Evolutionary conservation across 2,797 vertebrate genomes (phyloP), one percentile per base, ranked within the genome.

Genomic region (Neostethus bicornis): DNA sequence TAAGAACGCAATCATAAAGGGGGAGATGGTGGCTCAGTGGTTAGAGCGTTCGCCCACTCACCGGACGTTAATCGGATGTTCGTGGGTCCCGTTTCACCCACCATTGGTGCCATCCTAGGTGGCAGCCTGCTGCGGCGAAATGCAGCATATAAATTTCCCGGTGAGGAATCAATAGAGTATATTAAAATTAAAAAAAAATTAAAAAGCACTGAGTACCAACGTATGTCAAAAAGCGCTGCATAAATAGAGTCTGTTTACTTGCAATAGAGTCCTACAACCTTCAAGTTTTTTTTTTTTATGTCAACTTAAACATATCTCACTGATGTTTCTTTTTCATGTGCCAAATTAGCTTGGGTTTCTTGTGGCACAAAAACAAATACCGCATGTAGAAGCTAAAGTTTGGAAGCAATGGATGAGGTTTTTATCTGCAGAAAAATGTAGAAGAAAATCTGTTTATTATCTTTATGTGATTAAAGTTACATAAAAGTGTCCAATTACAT

Each of bases 381-480:
- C n/a, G 38, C 58, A 55, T 60, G 4, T 38, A 35, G 51, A 72
- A 67, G 48, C 55, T 57, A 32, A 77, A 37, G 62, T 51, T 49
- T 75, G 0, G 3, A 46, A 70, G 54, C 61, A 24, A 19, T 20
- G 42, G 48, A 45, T 43, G 49, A 52, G 19, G 75, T 47, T 62
- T 53, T 44, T 8, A n/a, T 65, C 63, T 69, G 71, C 0, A 25
- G 66, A 71, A 70, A 35, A 25, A 37, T n/a, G n/a, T n/a, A 45
- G 21, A 51, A 2, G 26, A 25, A 32, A 4, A 0, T 4, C 57
- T 64, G 13, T n/a, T 32, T 20, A 25, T 39, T 26, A 17, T 12
- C n/a, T 34, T 62, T 63, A 53, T 48, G 62, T 5, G 35, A 54
- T 77, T 75, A 73, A 76, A 83, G 80, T 34, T 1, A n/a, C 51